Conservation (phyloP, 23 tunicate species). For the Trididemnum miniatum region DNA sequence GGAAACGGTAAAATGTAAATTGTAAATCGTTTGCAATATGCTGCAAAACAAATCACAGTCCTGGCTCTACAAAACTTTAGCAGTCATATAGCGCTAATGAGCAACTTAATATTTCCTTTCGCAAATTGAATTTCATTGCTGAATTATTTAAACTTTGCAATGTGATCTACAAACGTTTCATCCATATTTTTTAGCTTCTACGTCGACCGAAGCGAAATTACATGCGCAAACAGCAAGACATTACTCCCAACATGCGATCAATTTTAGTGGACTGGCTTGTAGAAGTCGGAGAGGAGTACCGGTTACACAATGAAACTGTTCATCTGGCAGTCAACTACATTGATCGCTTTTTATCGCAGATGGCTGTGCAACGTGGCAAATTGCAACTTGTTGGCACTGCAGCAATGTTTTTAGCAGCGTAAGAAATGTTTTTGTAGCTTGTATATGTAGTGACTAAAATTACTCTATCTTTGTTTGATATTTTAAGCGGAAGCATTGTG, state of each 20-base stretch:
- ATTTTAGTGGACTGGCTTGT: constrained; percentile 93
- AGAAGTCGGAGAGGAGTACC: constrained; percentile 92
- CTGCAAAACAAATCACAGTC: too few species aligned
- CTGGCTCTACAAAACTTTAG: too few species aligned
- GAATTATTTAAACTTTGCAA: too few species aligned
- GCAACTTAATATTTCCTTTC: too few species aligned
- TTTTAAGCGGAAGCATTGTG: too few species aligned
- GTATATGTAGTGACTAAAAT: too few species aligned
- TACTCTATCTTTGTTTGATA: too few species aligned
- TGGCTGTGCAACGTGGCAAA: constrained; percentile 89
- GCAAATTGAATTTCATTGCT: too few species aligned
- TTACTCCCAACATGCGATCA: constrained; percentile 82
- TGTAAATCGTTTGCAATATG: too few species aligned
- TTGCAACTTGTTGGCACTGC: constrained; percentile 97
- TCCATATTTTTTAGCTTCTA: constrained; percentile 38
- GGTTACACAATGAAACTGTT: constrained; percentile 73
- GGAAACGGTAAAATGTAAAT: too few species aligned
- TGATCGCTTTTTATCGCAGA: constrained; percentile 85
- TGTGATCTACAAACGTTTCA: too few species aligned
- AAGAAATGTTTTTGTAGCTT: constrained; percentile 46
- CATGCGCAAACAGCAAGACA: constrained; percentile 98
- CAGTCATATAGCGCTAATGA: too few species aligned
- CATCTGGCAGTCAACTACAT: constrained; percentile 96
- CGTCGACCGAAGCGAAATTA: constrained; percentile 85
- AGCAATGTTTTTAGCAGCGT: constrained; percentile 98